These are phyloP conservation scores for Phytoseiulus persimilis DNA, from an alignment of 2,888 invertebrate genomes.

Conservation along the genomic window DNA sequence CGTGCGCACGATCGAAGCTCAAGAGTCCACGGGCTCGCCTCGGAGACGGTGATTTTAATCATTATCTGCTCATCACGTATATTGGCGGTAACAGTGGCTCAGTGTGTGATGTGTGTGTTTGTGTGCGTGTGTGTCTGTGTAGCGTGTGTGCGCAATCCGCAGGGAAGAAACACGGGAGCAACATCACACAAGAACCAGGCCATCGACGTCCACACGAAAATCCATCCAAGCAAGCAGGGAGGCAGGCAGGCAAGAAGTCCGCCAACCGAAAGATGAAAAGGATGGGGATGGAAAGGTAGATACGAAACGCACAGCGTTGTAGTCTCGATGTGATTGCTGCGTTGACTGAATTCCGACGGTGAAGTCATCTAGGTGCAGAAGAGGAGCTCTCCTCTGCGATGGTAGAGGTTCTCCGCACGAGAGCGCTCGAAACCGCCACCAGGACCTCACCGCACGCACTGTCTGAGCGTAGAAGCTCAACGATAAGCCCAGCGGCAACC, in stretches of 20 bases:
- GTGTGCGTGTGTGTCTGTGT: not conserved
- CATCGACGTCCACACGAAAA: not conserved
- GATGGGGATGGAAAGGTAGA: not conserved
- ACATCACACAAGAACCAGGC: constrained; percentile 5
- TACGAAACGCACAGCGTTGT: not conserved
- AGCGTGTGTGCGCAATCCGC: not conserved
- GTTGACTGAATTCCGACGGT: no score
- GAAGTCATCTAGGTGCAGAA: no score
- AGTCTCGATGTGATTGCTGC: no score
- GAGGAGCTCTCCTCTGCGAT: no score
- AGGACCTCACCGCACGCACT: no score
- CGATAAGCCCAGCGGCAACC: not conserved
- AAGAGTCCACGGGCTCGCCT: not conserved
- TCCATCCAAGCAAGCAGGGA: not conserved
- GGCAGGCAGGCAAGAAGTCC: not conserved
- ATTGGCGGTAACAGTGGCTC: not conserved
- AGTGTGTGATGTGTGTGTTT: not conserved
- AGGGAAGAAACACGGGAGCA: not conserved
- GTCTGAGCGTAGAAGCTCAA: no score
- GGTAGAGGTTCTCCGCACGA: no score
- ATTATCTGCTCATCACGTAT: not conserved
- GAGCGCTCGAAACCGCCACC: no score
- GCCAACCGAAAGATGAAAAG: not conserved
- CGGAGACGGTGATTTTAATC: not conserved
- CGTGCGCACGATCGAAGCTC: not conserved